Evolutionary conservation across 2,888 invertebrate species (phyloP).

Genomic region (Osedax fenrisi): DNA sequence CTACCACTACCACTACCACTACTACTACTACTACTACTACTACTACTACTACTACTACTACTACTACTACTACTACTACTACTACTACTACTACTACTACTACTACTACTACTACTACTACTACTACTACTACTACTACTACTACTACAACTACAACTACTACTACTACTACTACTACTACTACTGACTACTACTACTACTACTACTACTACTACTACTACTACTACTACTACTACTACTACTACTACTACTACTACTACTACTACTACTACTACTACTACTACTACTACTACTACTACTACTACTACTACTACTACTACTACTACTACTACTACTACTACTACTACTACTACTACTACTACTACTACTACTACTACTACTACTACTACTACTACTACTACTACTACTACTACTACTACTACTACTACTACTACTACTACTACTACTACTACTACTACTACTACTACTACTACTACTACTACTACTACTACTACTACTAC

Average conservation of each 20-base stretch:
- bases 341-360: neutral
- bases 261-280: conserved; percentile 7
- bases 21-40: neutral
- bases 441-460: neutral
- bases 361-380: neutral
- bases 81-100: neutral
- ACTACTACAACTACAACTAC: neutral
- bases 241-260: conserved; percentile 5
- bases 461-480: neutral
- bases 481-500: neutral
- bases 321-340: conserved; percentile 7
- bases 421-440: neutral
- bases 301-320: conserved; percentile 7
- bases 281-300: conserved; percentile 5
- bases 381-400: neutral
- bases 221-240: neutral
- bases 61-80: neutral
- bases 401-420: neutral
- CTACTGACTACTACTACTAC: no score
- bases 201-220: conserved; percentile 7
- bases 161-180: neutral
- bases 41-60: neutral
- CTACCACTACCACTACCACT: neutral
- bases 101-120: neutral
- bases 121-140: neutral